phyloP scores from a whole-genome alignment of 23 tunicate species.

The Ciona savignyi region DNA sequence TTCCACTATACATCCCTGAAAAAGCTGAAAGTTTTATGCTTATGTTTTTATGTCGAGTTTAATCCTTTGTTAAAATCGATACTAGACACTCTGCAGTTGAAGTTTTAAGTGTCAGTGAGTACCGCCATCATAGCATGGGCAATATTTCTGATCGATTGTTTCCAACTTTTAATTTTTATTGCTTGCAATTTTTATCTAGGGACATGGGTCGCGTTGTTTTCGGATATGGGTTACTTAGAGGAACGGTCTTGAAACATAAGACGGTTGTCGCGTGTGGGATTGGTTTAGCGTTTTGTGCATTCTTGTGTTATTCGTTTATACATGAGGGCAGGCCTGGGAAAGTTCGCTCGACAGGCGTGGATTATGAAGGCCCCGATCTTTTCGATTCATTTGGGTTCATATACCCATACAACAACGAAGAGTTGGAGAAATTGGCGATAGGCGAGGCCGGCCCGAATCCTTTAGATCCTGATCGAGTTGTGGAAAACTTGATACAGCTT shows the following conservation, averaged over 20 bases:
- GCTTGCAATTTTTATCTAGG: background rate
- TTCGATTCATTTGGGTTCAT: slow-evolving; percentile 30
- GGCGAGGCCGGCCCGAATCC: slow-evolving; percentile 26
- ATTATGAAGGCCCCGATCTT: slow-evolving; percentile 40
- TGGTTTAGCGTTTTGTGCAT: background rate
- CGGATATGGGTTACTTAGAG: slow-evolving; percentile 26
- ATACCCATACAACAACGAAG: slow-evolving; percentile 4
- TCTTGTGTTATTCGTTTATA: slow-evolving; percentile 20
- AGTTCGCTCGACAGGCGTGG: slow-evolving; percentile 15
- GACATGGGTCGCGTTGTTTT: slow-evolving; percentile 21
- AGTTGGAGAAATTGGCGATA: slow-evolving; percentile 17
- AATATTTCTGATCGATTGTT: too few species aligned
- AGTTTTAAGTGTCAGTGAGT: too few species aligned
- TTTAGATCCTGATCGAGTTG: slow-evolving; percentile 20
- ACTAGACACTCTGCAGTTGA: too few species aligned
- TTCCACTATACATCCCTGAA: too few species aligned
- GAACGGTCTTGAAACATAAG: slow-evolving; percentile 7
- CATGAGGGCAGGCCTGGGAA: slow-evolving; percentile 34
- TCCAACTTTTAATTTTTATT: too few species aligned
- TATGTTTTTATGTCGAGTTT: too few species aligned
- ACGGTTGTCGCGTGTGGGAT: slow-evolving; percentile 7
- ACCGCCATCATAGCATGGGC: too few species aligned
- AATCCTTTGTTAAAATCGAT: too few species aligned
- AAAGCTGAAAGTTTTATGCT: too few species aligned
- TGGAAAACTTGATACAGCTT: slow-evolving; percentile 18